These are phyloP conservation scores for Bombus waltoni DNA, from an alignment of 1,140 invertebrate genomes.

Conservation along the genomic window DNA sequence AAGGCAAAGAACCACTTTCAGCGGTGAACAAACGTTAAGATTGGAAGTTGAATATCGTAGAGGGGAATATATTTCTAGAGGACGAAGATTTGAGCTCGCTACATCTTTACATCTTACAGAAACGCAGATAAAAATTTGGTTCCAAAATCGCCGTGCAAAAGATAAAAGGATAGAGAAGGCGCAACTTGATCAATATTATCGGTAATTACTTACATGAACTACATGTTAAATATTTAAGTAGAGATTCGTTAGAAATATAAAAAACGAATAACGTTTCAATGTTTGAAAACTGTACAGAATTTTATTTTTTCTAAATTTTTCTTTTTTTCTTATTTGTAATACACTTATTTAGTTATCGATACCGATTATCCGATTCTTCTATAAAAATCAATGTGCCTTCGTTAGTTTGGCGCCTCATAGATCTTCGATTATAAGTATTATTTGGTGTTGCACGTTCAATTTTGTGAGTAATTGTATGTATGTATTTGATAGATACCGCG, in stretches of 20 bases:
- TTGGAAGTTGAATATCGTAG: slow-evolving; percentile 95
- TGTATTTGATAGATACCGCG: neutral
- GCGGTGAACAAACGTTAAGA: slow-evolving; percentile 94
- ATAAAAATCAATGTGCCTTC: neutral
- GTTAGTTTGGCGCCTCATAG: neutral
- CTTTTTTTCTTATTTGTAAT: neutral
- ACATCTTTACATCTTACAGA: slow-evolving; percentile 92
- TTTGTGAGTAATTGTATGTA: neutral
- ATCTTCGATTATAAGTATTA: neutral
- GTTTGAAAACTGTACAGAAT: neutral
- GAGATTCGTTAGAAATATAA: neutral
- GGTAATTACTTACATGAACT: slow-evolving; percentile 83
- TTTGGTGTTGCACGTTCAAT: neutral
- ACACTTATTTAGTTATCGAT: neutral
- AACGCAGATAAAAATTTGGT: slow-evolving; percentile 98
- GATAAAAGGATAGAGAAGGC: slow-evolving; percentile 98
- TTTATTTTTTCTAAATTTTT: neutral
- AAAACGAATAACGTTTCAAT: neutral
- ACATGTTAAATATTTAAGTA: neutral
- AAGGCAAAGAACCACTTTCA: slow-evolving; percentile 96
- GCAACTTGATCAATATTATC: slow-evolving; percentile 96
- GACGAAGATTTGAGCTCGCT: slow-evolving; percentile 93
- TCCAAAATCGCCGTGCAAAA: slow-evolving; percentile 97
- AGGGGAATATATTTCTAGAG: slow-evolving; percentile 95
- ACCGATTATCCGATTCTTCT: neutral